Evolutionary conservation across 2,888 invertebrate species (phyloP).

Genomic region (Abrostola tripartita): DNA sequence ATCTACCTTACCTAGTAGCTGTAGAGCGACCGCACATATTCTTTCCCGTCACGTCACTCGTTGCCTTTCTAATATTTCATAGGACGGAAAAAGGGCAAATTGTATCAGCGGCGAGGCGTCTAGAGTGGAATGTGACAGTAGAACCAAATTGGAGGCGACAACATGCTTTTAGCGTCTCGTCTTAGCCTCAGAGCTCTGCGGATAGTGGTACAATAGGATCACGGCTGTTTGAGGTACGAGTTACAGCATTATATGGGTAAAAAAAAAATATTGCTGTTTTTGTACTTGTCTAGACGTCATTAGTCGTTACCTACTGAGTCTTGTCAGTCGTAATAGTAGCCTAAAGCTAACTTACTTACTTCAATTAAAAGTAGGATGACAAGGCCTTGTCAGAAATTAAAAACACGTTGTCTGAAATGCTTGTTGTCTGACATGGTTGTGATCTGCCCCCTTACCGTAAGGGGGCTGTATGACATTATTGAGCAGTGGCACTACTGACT

Average conservation of each 20-base stretch:
- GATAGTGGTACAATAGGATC: conserved; percentile 75
- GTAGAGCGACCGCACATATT: conserved; percentile 47
- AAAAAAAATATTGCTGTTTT: too few relatives aligned
- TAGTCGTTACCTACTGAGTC: too few relatives aligned
- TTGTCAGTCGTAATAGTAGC: too few relatives aligned
- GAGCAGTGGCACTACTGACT: too few relatives aligned
- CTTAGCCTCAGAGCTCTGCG: conserved; percentile 62
- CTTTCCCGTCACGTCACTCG: conserved; percentile 58
- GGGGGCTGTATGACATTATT: too few relatives aligned
- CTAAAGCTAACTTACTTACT: too few relatives aligned
- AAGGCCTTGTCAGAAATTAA: too few relatives aligned
- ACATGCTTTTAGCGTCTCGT: conserved; percentile 84
- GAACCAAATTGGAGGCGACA: conserved; percentile 82
- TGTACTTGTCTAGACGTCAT: too few relatives aligned
- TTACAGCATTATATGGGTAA: conserved; percentile 19
- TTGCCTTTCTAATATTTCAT: conserved; percentile 69
- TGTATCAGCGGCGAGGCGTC: conserved; percentile 69
- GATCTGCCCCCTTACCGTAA: too few relatives aligned
- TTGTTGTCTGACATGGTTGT: too few relatives aligned
- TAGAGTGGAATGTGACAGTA: conserved; percentile 74
- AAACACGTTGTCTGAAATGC: too few relatives aligned
- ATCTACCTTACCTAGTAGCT: background rate
- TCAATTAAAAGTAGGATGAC: too few relatives aligned
- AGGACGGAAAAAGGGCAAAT: conserved; percentile 73
- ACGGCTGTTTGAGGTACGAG: conserved; percentile 57